A percentile compares a stretch with the other conserved stretches of the same genome.
Conservation (phyloP, 2,797 vertebrate species). For the Syngnathus rostellatus region DNA sequence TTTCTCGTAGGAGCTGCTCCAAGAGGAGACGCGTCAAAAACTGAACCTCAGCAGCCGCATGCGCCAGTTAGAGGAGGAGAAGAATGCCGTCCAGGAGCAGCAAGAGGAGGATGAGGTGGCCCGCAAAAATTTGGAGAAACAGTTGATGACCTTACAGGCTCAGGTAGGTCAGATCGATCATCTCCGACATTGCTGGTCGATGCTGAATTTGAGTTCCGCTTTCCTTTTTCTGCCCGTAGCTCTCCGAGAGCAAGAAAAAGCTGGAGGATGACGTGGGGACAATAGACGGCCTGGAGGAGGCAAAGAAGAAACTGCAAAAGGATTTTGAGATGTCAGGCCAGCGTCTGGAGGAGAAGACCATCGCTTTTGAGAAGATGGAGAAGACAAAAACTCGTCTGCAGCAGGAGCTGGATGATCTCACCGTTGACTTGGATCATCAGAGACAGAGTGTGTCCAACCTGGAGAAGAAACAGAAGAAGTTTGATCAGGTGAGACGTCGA, state of each 20-base stretch:
- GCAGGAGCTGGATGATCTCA: constrained; percentile 89
- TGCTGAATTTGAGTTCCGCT: too few species aligned
- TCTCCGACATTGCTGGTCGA: not conserved
- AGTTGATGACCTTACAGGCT: constrained; percentile 78
- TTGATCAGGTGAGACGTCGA: constrained; percentile 77
- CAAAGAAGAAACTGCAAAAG: constrained; percentile 87
- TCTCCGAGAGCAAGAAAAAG: constrained; percentile 90
- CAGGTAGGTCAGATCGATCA: constrained; percentile 68
- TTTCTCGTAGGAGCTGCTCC: constrained; percentile 81
- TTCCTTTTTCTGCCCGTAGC: constrained; percentile 49
- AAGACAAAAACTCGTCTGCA: constrained; percentile 92
- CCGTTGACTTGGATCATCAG: constrained; percentile 88
- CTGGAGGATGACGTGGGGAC: constrained; percentile 90
- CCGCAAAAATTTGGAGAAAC: constrained; percentile 88
- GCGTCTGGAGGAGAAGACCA: constrained; percentile 85
- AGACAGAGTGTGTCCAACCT: constrained; percentile 87
- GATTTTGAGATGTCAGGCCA: constrained; percentile 80
- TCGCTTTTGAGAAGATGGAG: constrained; percentile 87
- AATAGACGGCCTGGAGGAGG: constrained; percentile 87
- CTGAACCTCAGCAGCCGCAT: constrained; percentile 90
- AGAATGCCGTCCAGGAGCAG: constrained; percentile 86
- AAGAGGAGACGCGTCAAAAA: constrained; percentile 96
- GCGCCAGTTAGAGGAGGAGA: constrained; percentile 94
- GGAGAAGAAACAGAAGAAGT: constrained; percentile 97
- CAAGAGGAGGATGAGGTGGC: constrained; percentile 96